Evolutionary conservation across 2,113 vertebrate species (phyloP).

Genomic region (Bos javanicus): DNA sequence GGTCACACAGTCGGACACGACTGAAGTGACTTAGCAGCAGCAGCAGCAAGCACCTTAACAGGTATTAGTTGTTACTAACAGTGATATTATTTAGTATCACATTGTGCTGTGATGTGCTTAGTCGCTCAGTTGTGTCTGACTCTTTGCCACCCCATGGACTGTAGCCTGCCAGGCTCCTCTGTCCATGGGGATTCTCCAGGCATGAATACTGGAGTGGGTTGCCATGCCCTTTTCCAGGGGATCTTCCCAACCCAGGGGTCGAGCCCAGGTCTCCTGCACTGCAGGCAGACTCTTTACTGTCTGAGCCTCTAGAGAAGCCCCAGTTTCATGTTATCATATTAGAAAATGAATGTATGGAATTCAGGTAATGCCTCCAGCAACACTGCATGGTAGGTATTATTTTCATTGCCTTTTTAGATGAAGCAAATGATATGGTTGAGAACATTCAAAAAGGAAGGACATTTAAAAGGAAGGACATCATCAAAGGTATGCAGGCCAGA

Average conservation of each 20-base stretch:
- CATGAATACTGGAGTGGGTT: background rate
- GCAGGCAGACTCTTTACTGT: background rate
- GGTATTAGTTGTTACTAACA: background rate
- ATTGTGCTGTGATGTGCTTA: background rate
- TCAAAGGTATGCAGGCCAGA: background rate
- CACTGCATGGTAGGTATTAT: background rate
- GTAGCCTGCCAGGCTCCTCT: background rate
- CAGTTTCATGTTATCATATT: background rate
- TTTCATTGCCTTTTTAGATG: background rate
- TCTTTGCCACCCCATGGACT: background rate
- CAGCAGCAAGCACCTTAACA: background rate
- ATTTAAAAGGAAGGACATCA: background rate
- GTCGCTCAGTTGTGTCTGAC: background rate
- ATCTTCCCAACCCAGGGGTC: background rate
- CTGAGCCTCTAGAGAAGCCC: background rate
- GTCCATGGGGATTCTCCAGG: background rate
- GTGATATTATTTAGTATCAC: background rate
- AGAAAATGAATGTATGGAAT: background rate
- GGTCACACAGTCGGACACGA: fast-evolving
- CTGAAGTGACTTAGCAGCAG: no score
- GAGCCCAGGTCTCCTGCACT: background rate
- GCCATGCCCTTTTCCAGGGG: background rate
- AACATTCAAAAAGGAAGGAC: background rate
- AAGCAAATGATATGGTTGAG: background rate
- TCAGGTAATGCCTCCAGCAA: background rate